A percentile compares a stretch with the other conserved stretches of the same genome.
Conservation (phyloP, 2,797 vertebrate species). For the Gobionotothen gibberifrons region DNA sequence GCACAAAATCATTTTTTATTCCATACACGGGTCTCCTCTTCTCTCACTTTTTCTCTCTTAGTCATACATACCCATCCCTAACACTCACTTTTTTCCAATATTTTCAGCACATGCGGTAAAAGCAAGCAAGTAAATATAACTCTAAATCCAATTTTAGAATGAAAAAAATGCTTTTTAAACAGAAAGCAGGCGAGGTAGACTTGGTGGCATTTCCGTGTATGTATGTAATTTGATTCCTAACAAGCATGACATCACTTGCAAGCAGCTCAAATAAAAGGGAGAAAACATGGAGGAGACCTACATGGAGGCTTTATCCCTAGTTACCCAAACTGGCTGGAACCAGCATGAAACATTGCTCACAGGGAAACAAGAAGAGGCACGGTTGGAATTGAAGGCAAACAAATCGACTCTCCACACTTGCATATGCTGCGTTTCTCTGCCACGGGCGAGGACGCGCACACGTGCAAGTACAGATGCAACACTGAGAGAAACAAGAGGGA, state of each 20-base stretch:
- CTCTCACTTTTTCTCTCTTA: slow-evolving; percentile 1
- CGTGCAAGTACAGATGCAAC: slow-evolving; percentile 48
- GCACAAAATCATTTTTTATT: slow-evolving; percentile 37
- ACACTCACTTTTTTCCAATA: slow-evolving; percentile 30
- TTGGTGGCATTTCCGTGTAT: slow-evolving; percentile 65
- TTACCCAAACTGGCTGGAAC: slow-evolving; percentile 78
- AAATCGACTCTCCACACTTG: slow-evolving; percentile 80
- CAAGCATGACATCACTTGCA: slow-evolving; percentile 81
- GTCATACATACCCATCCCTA: slow-evolving; percentile 6
- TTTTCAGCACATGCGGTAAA: slow-evolving; percentile 50
- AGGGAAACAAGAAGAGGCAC: slow-evolving; percentile 83
- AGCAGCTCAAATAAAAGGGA: slow-evolving; percentile 76
- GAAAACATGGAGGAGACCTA: slow-evolving; percentile 75
- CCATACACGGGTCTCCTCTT: neutral
- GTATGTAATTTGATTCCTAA: slow-evolving; percentile 77
- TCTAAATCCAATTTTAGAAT: slow-evolving; percentile 65
- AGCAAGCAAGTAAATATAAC: slow-evolving; percentile 24
- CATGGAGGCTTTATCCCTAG: slow-evolving; percentile 68
- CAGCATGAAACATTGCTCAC: slow-evolving; percentile 81
- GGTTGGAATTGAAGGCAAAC: slow-evolving; percentile 79
- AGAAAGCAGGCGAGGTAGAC: slow-evolving; percentile 49
- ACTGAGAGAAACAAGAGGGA: slow-evolving; percentile 49
- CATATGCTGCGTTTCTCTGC: slow-evolving; percentile 73
- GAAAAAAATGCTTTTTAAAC: slow-evolving; percentile 52
- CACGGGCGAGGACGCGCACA: slow-evolving; percentile 39